These are phyloP conservation scores for Nestor notabilis DNA, from an alignment of 2,113 vertebrate species.

Conservation along the genomic window DNA sequence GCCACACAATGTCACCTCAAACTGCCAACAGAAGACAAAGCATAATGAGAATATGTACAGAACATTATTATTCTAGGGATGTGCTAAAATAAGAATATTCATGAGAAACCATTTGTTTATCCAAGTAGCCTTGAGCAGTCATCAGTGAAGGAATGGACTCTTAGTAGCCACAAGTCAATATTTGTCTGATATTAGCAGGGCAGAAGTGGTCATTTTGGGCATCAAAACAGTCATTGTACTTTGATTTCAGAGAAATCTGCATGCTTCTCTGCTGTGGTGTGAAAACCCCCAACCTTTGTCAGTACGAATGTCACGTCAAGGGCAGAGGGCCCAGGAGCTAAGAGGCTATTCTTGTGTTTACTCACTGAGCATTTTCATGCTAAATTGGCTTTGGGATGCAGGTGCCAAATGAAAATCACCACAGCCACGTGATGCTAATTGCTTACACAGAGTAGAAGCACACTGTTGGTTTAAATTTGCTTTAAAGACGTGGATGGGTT, in stretches of 20 bases:
- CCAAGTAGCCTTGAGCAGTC: conserved; percentile 49
- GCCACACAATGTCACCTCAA: conserved; percentile 14
- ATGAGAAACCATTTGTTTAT: conserved; percentile 59
- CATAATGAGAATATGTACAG: not conserved
- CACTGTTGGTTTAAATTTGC: not conserved
- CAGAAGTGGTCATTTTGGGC: not conserved
- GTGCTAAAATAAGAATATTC: conserved; percentile 46
- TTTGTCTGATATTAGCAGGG: not conserved
- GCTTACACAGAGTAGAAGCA: not conserved
- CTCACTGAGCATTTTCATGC: not conserved
- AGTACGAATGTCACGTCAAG: not conserved
- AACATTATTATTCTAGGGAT: not conserved
- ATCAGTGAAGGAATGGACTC: not conserved
- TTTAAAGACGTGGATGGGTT: not conserved
- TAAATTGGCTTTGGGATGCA: not conserved
- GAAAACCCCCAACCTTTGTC: not conserved
- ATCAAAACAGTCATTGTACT: not conserved
- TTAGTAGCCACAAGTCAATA: conserved; percentile 19
- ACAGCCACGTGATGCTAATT: not conserved
- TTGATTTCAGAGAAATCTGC: not conserved
- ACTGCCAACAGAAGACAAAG: not conserved
- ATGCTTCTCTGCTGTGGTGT: not conserved
- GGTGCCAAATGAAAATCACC: conserved; percentile 22
- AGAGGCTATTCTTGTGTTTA: not conserved
- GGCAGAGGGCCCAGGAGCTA: not conserved